Evolutionary conservation across 2,888 invertebrate genomes (phyloP), one percentile per base, ranked within the genome.

Genomic region (Notocelia uddmanniana): DNA sequence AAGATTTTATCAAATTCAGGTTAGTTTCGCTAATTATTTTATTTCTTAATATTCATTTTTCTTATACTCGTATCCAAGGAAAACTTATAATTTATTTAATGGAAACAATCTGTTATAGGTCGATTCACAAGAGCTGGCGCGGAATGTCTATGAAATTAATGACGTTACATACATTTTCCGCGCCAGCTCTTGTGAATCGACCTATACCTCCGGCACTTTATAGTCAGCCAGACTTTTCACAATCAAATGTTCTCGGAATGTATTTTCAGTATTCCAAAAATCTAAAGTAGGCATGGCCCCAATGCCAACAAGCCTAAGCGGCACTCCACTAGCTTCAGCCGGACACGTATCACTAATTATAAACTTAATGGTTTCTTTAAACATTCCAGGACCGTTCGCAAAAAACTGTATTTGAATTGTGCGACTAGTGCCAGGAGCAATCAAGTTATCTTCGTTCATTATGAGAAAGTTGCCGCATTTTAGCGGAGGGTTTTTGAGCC

Each of bases 161-260:
- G n/a, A n/a, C n/a, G n/a, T n/a, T n/a, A n/a, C n/a, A n/a, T n/a
- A n/a, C n/a, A n/a, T n/a, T n/a, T n/a, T n/a, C n/a, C n/a, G n/a
- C n/a, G n/a, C n/a, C n/a, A n/a, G n/a, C n/a, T n/a, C n/a, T n/a
- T n/a, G n/a, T 45, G 31, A 57, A 15, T 59, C 68, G 8, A 37
- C 13, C n/a, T 2, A 62, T 81, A 93, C 93, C 89, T 94, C 93
- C 1, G 91, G 92, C 52, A 90, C 89, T 78, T 91, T 86, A 75
- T 95, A 94, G 73, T 95, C 94, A 0, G 88, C 79, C 59, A 94
- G 78, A 69, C 85, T 89, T 78, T 95, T 92, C 0, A 95, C 94
- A 72, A 96, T 90, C 21, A 94, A 89, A 78, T 95, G 95, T 81
- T 95, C 95, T 73, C 92, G 91, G 80, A 96, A 96, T 0, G 96